Evolutionary conservation across 2,797 vertebrate species (phyloP).

Genomic region (Lycodopsis pacificus): DNA sequence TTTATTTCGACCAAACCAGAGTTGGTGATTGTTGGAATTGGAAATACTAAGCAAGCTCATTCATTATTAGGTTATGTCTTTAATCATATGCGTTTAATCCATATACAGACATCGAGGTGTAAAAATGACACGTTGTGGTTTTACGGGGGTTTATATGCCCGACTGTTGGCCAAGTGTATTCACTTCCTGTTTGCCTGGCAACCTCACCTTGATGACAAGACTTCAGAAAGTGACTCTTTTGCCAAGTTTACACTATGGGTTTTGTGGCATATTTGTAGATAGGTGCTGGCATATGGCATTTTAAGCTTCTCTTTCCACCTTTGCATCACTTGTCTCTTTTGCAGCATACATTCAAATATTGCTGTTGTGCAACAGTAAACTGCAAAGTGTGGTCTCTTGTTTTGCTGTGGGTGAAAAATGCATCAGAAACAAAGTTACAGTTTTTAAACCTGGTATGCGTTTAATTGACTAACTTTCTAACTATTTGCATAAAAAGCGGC

Average conservation of each 20-base stretch:
- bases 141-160: too few species aligned
- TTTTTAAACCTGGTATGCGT: neutral
- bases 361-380: slow-evolving; percentile 4
- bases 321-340: neutral
- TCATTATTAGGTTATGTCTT: neutral
- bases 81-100: neutral
- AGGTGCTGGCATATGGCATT: neutral
- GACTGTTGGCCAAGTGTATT: neutral
- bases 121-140: neutral
- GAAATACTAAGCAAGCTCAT: neutral
- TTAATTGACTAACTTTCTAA: neutral
- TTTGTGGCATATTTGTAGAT: neutral
- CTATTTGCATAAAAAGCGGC: neutral
- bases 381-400: neutral
- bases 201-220: neutral
- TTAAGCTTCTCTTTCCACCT: neutral
- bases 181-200: neutral
- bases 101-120: neutral
- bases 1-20: neutral
- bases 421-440: neutral
- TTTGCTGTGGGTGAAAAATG: slow-evolving; percentile 6
- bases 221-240: neutral
- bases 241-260: too few species aligned
- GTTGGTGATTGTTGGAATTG: neutral
- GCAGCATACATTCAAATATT: slow-evolving; percentile 10